Evolutionary conservation across 2,113 vertebrate species (phyloP).

Genomic region (Noturus placidus): DNA sequence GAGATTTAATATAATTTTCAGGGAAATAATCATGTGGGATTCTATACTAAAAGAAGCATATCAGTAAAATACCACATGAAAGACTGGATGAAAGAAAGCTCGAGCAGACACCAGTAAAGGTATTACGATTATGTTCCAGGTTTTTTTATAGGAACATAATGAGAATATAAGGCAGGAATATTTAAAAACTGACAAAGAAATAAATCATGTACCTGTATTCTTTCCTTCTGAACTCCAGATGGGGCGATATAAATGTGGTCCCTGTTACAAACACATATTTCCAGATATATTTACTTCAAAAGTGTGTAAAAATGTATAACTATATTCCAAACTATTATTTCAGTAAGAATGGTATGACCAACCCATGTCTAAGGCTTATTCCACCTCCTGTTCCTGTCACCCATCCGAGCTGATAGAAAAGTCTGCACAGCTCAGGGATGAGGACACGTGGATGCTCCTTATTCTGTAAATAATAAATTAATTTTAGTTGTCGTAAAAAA

Average conservation of each 20-base stretch:
- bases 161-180: neutral
- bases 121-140: neutral
- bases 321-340: neutral
- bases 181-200: neutral
- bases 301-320: neutral
- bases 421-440: conserved; percentile 90
- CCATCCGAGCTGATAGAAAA: conserved; percentile 94
- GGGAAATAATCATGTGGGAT: neutral
- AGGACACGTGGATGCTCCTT: conserved; percentile 84
- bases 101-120: neutral
- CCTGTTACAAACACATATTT: conserved; percentile 62
- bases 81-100: neutral
- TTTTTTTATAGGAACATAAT: neutral
- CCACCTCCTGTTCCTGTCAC: conserved; percentile 95
- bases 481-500: neutral
- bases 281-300: neutral
- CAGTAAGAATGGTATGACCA: conserved; percentile 49
- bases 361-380: conserved; percentile 89
- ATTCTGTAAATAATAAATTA: conserved; percentile 68
- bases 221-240: conserved; percentile 95
- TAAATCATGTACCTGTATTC: conserved; percentile 82
- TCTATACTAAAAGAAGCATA: neutral
- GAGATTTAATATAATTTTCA: neutral
- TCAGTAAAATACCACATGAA: neutral
- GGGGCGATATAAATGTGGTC: conserved; percentile 92